Evolutionary conservation across 2,113 vertebrate species (phyloP).

Genomic region (Athene noctua): DNA sequence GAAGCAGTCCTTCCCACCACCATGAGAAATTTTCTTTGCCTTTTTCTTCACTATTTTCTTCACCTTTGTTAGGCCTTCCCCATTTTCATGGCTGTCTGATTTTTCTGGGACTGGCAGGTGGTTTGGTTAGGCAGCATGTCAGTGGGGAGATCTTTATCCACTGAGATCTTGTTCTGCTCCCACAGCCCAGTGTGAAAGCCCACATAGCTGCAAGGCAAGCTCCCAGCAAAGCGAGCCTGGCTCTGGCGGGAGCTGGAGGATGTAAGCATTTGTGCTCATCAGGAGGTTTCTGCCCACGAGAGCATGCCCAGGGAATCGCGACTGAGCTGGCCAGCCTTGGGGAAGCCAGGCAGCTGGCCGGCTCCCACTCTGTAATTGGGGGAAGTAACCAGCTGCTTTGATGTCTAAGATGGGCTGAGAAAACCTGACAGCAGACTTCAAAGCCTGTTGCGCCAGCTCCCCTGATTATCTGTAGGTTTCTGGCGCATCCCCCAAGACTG

Average conservation of each 20-base stretch:
- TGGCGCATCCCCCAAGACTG: background rate
- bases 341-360: background rate
- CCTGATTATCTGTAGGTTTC: constrained; percentile 40
- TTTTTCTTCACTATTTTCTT: background rate
- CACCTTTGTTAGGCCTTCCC: background rate
- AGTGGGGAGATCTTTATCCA: background rate
- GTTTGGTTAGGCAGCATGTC: background rate
- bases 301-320: fast-evolving
- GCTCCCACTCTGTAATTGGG: background rate
- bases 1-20: background rate
- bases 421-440: constrained; percentile 43
- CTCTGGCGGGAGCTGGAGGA: background rate
- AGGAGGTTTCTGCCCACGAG: background rate
- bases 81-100: background rate
- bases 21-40: background rate
- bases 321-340: background rate
- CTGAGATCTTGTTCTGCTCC: fast-evolving
- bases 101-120: background rate
- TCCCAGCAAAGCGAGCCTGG: background rate
- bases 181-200: background rate
- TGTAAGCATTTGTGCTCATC: background rate
- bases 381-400: constrained; percentile 47
- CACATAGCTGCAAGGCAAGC: fast-evolving
- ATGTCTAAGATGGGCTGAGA: constrained; percentile 47
- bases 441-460: constrained; percentile 24